Conservation (phyloP, 2,113 vertebrate genomes). For the Corydoras sp. region DNA sequence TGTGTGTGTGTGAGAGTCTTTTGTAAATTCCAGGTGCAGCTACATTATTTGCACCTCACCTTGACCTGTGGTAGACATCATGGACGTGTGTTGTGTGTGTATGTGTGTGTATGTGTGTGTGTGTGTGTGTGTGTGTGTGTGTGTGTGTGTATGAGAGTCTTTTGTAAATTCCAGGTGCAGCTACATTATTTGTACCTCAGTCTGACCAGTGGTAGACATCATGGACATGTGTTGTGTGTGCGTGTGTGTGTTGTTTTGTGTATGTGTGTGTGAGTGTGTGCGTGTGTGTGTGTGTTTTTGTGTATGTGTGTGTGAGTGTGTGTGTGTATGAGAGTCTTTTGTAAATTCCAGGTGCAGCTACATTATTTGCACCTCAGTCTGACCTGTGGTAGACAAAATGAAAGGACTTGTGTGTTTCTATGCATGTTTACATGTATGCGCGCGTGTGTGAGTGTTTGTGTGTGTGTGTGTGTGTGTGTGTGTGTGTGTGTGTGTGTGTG, state of each 20-base stretch:
- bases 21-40: constrained; percentile 1
- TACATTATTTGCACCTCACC: background rate
- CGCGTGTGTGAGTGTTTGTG: background rate
- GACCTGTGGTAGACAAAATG: constrained; percentile 12
- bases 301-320: background rate
- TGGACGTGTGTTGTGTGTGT: background rate
- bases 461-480: no score
- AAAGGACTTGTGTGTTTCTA: constrained; percentile 3
- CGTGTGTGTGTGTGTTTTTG: background rate
- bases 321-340: background rate
- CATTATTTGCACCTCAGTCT: background rate
- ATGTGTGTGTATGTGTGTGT: no score
- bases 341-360: constrained; percentile 1
- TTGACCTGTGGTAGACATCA: constrained; percentile 9
- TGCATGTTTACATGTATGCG: background rate
- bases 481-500: constrained; percentile 2
- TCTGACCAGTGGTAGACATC: constrained; percentile 8
- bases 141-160: background rate
- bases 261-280: no score
- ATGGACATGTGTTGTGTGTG: background rate
- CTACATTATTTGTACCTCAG: background rate
- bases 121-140: background rate
- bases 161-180: background rate
- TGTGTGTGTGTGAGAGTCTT: background rate
- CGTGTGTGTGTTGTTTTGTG: background rate